Base-by-base conservation (phyloP, 2,888 invertebrate species). In the Plemyria rubiginata region DNA sequence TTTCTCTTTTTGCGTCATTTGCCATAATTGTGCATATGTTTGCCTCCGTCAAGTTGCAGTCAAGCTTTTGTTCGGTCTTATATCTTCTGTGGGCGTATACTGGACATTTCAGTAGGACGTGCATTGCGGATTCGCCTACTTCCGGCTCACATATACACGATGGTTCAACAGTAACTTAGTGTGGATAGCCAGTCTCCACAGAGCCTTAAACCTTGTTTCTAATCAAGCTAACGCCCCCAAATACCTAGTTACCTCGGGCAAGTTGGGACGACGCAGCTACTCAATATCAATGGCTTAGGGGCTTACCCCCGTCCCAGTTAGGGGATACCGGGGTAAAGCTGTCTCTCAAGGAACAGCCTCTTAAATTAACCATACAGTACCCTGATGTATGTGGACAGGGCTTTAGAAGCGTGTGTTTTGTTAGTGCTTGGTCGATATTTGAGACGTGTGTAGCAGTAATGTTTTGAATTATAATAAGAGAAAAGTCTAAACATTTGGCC, bases 241-340 rank as follows among this genome's bases (percentile, higher is more conserved):
- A 57, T 54, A 62, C 54, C 40, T 45, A 62, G 58, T 54, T 58
- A 58, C 45, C 58, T 60, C 58, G 54, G 50, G 28, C 57, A 57
- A 57, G 53, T 57, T 62, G 48, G 43, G 36, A 40, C 49, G 56
- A 43, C 53, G 41, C 22, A 43, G 46, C 54, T 63, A 48, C 59
- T 58, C 55, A 63, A 60, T 60, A 60, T 43, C 63, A 60, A 55
- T 63, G 59, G 63, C 63, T 63, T 63, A 63, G 29, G 51, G 55
- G 55, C 59, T 63, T 60, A 63, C 63, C 63, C 41, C 36, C 54
- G 52, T 49, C 55, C 55, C 63, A 56, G 61, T 61, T 52, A 28
- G 9, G 32, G 43, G 41, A 48, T 51, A 29, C 59, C 38, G 50
- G 49, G 43, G 32, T 46, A 55, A 59, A 62, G 62, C 58, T 45